A percentile compares a stretch with the other conserved stretches of the same genome.
phyloP scores from a whole-genome alignment of 2,797 vertebrate genomes.

The Chromobotia macracanthus region DNA sequence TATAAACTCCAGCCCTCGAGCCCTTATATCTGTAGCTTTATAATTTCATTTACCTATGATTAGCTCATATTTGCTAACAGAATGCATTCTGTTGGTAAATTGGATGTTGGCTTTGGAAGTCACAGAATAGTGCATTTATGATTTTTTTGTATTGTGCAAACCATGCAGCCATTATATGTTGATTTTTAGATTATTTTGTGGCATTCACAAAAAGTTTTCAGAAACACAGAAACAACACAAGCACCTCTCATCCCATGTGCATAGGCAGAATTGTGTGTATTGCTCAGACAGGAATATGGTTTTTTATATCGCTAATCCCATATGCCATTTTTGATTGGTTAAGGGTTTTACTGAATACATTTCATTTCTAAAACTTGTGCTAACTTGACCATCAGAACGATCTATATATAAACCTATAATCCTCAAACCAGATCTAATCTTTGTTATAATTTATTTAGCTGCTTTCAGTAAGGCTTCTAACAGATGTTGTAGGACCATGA shows the following conservation, averaged over 20 bases:
- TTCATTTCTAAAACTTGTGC: background rate
- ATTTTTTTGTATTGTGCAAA: background rate
- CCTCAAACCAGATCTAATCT: background rate
- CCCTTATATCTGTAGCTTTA: constrained; percentile 11
- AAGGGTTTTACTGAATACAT: background rate
- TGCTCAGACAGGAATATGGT: background rate
- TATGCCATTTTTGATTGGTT: background rate
- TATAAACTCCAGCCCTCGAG: constrained; percentile 30
- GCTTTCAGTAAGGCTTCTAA: background rate
- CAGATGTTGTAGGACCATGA: background rate
- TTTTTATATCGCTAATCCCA: background rate
- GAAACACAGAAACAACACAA: background rate
- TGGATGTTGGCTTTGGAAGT: background rate
- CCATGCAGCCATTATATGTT: background rate
- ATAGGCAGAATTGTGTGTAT: background rate
- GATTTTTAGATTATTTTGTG: background rate
- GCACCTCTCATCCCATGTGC: background rate
- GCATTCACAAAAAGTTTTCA: background rate
- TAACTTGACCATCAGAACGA: background rate
- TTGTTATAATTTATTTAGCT: background rate
- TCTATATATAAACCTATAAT: background rate
- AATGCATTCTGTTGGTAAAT: background rate
- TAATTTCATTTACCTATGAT: background rate
- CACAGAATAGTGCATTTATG: background rate
- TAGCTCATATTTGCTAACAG: background rate